Evolutionary conservation across 1,140 invertebrate species (phyloP), one percentile per base, ranked within the genome.

Genomic region (Apis laboriosa): DNA sequence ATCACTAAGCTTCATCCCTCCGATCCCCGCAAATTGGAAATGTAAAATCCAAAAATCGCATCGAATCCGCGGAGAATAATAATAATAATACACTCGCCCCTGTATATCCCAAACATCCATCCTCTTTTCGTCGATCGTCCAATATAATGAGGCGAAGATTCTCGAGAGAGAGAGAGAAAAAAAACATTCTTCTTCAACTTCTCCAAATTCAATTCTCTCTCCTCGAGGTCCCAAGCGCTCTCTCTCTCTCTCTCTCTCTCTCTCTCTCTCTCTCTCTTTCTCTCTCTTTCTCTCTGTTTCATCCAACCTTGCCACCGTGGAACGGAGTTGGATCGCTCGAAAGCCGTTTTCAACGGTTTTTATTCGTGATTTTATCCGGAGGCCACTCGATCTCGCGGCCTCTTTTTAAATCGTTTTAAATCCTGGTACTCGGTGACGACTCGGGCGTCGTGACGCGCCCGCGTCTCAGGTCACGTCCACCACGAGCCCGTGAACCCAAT

Each of bases 381-480:
- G 79, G 72, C 70, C 9, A 61, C 77, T 66, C 70, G 21, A 73
- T 61, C 24, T 24, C 61, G 61, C 67, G 68, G 17, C 58, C 76
- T 67, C 51, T 55, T 60, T 66, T 77, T 67, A 56, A 34, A 34
- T 51, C 28, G 63, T 64, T 74, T 72, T 67, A 73, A 43, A 77
- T 81, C 61, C 43, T 77, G 70, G n/a, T 68, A 67, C 28, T 79
- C 86, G 84, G 84, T 87, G 84, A 85, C 86, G 85, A 77, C 76
- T n/a, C 78, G 66, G 56, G 79, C 74, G 87, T 77, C 86, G 83
- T 74, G 70, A 80, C 72, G 72, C 68, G 61, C 75, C 80, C 83
- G 78, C 64, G 82, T 58, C 85, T 93, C 92, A 93, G 90, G 89
- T 93, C 84, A 91, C 89, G 90, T 93, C 91, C 77, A 93, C 79